Evolutionary conservation across 2,888 invertebrate species (phyloP), one percentile per base, ranked within the genome.

Genomic region (Pardosa pseudoannulata): DNA sequence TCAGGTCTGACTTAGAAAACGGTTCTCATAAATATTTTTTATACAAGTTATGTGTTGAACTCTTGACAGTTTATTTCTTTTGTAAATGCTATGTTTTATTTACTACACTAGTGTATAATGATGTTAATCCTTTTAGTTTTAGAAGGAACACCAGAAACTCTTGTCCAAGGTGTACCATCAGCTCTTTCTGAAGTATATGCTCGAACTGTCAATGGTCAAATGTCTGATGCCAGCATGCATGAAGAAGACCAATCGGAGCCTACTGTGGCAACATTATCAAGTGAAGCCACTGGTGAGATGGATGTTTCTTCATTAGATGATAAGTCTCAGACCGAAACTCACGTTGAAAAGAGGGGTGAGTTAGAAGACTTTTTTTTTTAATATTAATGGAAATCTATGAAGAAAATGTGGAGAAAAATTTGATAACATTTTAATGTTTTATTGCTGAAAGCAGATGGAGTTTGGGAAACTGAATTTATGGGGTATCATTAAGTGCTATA

Each of bases 161-260:
- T 85, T 39, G 83, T 85, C 11, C 83, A 85, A 78, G 36, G 72
- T 39, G 72, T 85, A 16, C 79, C 86, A 39, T 36, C 79, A 31
- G 79, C 85, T 13, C 19, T 79, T 39, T 65, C 85, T 16, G 85
- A 85, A 68, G 56, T 89, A 13, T 74, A 32, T 41, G 64, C 74
- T 3, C 79, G 70, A 50, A 88, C 89, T 78, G 73, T 89, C 46
- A 89, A 89, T 80, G 89, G 89, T 67, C 89, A 89, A 74, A 86
- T 89, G 19, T 89, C 89, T 23, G 88, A 89, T 65, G 83, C 85
- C 13, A 89, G 89, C 86, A 32, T 88, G n/a, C 89, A 89, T 32
- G 89, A 90, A 75, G 89, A 89, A 73, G 89, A 90, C 39, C 88
- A 88, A 76, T 89, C 89, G 56, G 89, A 89, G 72, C 88, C 83